phyloP scores from a whole-genome alignment of 2,888 invertebrate genomes.

The Perizoma flavofasciatum region DNA sequence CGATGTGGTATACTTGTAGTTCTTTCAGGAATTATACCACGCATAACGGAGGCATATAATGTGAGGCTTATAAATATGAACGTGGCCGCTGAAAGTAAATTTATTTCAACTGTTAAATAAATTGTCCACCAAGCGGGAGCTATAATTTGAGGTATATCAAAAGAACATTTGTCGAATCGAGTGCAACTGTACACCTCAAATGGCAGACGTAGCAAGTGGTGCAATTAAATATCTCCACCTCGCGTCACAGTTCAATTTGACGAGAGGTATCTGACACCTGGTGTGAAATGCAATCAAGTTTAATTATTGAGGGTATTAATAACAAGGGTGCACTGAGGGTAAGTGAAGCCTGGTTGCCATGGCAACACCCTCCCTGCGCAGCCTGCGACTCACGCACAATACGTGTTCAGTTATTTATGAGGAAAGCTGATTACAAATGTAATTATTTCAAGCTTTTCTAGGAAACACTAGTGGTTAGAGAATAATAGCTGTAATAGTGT shows the following conservation, averaged over 20 bases:
- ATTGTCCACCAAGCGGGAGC: no score
- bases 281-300: constrained; percentile 83
- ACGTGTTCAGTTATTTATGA: constrained; percentile 77
- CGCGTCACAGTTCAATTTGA: constrained; percentile 50
- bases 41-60: no score
- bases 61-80: no score
- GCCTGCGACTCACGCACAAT: constrained; percentile 70
- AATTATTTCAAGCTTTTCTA: constrained; percentile 59
- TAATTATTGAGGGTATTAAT: constrained; percentile 84
- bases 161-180: no score
- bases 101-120: no score
- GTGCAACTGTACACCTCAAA: neutral
- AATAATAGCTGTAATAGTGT: constrained; percentile 20
- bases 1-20: no score
- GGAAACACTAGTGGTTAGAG: constrained; percentile 27
- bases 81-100: no score
- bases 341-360: constrained; percentile 68
- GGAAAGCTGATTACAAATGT: constrained; percentile 75
- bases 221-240: constrained; percentile 35
- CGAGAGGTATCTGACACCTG: constrained; percentile 80
- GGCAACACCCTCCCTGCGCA: constrained; percentile 75
- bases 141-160: no score
- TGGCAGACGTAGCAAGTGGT: constrained; percentile 20
- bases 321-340: constrained; percentile 80
- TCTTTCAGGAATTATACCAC: no score